Evolutionary conservation across 2,888 invertebrate species (phyloP), one percentile per base, ranked within the genome.

Genomic region (Poecilus cupreus): DNA sequence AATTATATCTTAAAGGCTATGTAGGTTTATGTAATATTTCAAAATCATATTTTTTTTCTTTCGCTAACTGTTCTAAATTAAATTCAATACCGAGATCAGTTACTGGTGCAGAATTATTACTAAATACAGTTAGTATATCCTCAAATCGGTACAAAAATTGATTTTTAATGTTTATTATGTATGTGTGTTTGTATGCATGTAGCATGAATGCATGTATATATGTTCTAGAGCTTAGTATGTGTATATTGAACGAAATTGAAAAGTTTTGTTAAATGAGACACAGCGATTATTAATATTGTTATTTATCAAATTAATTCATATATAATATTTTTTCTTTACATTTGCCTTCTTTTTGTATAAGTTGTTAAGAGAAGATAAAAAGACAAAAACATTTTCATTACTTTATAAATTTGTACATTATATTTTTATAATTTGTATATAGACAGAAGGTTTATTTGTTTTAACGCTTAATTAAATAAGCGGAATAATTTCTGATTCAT

Each of bases 91-190:
- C 18, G 16, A 18, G 51, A 51, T 18, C 11, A 68, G 5, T 37
- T 60, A 32, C 64, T 18, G 37, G 64, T 68, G 64, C 64, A 68
- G 64, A 68, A 68, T 68, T 68, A 1, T 68, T 68, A 37, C 60
- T 60, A 60, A 60, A 37, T 18, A 18, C 64, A 68, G 64, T 68
- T 68, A 68, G 64, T 37, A 68, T 68, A 68, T 68, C 64, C 64
- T 68, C 37, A 68, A 68, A 68, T 68, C 37, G 64, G 64, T 68
- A 68, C 64, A 68, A 68, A 68, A 68, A 68, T 60, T 60, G 26
- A 60, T 26, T 60, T n/a, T 60, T 68, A 37, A 68, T 68, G 20
- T 37, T 68, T 60, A 32, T 68, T 68, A 68, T 18, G 64, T 16
- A 26, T 60, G 64, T 18, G n/a, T 32, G 64, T 3, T 32, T 32